phyloP scores from a whole-genome alignment of 2,797 vertebrate species.

The Sebastes elongatus region DNA sequence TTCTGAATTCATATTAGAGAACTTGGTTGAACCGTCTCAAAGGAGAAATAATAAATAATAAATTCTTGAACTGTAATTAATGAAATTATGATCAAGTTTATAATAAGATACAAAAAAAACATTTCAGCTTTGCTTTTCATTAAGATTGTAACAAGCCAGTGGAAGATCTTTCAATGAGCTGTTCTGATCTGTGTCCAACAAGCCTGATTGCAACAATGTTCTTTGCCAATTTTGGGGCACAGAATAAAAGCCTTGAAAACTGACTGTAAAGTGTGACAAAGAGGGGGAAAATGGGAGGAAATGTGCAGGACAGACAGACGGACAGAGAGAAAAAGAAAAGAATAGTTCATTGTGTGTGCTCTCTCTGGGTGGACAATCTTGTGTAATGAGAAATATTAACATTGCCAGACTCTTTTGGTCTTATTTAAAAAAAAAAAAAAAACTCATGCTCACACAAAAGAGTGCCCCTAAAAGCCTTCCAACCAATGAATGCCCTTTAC shows the following conservation, averaged over 20 bases:
- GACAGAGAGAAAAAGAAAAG: conserved; percentile 51
- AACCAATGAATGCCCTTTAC: conserved; percentile 54
- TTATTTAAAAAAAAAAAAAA: conserved; percentile 36
- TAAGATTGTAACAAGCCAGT: conserved; percentile 14
- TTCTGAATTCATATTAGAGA: background rate
- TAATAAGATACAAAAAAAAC: background rate
- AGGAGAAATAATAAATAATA: background rate
- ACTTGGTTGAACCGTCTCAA: background rate
- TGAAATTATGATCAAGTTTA: conserved; percentile 12
- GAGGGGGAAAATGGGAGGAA: conserved; percentile 22
- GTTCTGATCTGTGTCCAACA: conserved; percentile 62
- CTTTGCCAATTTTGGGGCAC: conserved; percentile 47
- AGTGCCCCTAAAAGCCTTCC: conserved; percentile 54
- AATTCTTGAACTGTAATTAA: conserved; percentile 4
- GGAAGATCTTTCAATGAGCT: conserved; percentile 34
- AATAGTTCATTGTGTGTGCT: conserved; percentile 66
- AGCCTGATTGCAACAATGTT: conserved; percentile 60
- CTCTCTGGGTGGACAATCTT: conserved; percentile 57
- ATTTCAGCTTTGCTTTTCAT: conserved; percentile 11
- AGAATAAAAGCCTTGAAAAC: conserved; percentile 49
- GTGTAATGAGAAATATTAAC: conserved; percentile 78
- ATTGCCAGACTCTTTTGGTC: conserved; percentile 63
- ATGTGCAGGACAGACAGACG: conserved; percentile 31
- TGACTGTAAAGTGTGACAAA: conserved; percentile 44
- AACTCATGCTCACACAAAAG: conserved; percentile 61